Evolutionary conservation across 2,888 invertebrate species (phyloP), one percentile per base, ranked within the genome.

Genomic region (Caenorhabditis sp.): DNA sequence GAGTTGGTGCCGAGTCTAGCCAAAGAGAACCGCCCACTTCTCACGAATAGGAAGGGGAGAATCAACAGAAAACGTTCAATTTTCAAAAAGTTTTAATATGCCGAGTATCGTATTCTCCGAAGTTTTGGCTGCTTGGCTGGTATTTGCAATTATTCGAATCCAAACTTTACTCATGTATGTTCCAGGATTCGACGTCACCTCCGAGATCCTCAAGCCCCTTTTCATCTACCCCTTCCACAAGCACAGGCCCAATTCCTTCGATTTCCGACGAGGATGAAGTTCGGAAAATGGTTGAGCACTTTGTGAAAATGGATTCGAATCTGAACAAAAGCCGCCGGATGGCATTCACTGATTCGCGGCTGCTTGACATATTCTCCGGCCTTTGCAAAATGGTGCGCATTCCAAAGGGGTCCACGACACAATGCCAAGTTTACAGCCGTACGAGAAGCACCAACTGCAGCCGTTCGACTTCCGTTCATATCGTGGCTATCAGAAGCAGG

Each of bases 221-320:
- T 30, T 22, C 61, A 3, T 61, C 52, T 2, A 11, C 27, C 0
- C 48, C 71, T 0, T 61, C 61, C 17, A 46, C 61, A 35, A 70
- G 61, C 45, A 39, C 53, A 15, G 30, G 30, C 9, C 24, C 68
- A 0, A 26, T 56, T 2, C 5, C 27, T 3, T 66, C 66, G 1
- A 30, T 27, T 4, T 13, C 46, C 26, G 41, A 66, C n/a, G 48
- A 43, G 1, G 58, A 76, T 20, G 62, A 70, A 24, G 15, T 63
- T 9, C 46, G 48, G 15, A 48, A 46, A 35, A 27, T 71, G 15
- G 55, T 30, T 9, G 71, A 76, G 22, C 77, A 77, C 35, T 61
- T 66, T 24, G 17, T 66, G 24, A 72, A 77, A 45, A 70, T 77
- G 66, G 77, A 77, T 26, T 77, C 77, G 22, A 77, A 65, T 62